Percentiles rank a stretch among this genome's conserved stretches.
These are phyloP conservation scores for Crocodylus rhombifer DNA, from an alignment of 2,797 vertebrate genomes.

Conservation along the genomic window DNA sequence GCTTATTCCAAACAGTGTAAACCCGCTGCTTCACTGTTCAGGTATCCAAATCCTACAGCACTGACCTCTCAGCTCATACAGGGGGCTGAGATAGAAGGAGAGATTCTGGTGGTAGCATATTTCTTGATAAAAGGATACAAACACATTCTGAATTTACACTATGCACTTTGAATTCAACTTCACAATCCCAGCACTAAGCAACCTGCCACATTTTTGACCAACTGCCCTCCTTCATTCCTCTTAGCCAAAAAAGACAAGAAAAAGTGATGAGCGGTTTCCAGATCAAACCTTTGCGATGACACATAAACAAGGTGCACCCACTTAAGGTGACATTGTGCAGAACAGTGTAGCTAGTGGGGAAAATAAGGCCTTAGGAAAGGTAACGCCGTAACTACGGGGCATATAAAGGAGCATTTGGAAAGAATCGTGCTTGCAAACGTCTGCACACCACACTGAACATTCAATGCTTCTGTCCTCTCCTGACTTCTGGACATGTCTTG, in stretches of 20 bases:
- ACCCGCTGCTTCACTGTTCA: neutral
- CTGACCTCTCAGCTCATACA: constrained; percentile 13
- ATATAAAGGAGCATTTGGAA: neutral
- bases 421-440: neutral
- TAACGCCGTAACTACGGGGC: neutral
- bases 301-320: neutral
- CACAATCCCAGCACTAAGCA: neutral
- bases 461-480: neutral
- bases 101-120: neutral
- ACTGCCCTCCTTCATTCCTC: neutral
- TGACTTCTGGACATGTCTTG: neutral
- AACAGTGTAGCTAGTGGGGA: neutral
- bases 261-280: neutral
- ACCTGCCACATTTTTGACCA: neutral
- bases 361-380: neutral
- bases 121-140: constrained; percentile 6
- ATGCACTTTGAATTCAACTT: neutral
- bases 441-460: neutral
- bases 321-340: neutral
- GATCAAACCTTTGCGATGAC: neutral
- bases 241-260: fast-evolving
- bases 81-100: constrained; percentile 36
- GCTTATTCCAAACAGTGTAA: neutral
- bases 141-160: neutral
- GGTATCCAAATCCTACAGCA: constrained; percentile 29